Base-by-base conservation (phyloP, 1,140 invertebrate genomes). In the Yoshiicerus persimilis region DNA sequence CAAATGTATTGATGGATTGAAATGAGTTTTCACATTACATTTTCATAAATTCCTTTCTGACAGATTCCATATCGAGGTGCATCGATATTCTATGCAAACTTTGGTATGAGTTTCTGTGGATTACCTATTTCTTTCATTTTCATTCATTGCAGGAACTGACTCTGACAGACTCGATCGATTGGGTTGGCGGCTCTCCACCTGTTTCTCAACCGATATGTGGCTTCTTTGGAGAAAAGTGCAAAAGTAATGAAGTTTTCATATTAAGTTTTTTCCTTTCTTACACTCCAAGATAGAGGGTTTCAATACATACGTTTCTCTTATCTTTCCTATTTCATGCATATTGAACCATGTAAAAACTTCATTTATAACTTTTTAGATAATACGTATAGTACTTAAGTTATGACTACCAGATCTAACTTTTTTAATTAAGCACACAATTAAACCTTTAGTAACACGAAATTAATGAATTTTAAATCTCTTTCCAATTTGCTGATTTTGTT, bases 161-260 rank as follows among this genome's bases (percentile, higher is more conserved):
- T 90, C 92, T 97, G 89, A 94, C 93, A 16, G 93, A 93, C 34
- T 92, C 94, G 20, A 96, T 98, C 87, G 94, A 96, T 87, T 99
- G 98, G 97, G 93, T 96, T 27, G 93, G 94, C 32, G 94, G 94
- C 32, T 92, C 92, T n/a, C 95, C 95, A 27, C 98, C 98, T 0
- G 94, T 97, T n/a, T 97, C 97, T n/a, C 97, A 98, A 91, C 98
- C 98, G 4, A 93, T 93, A 4, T 99, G 98, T 92, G 98, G 98
- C 6, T 99, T 98, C 92, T 93, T 95, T 34, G 96, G 96, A 66
- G 97, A 98, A 93, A 97, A 98, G 93, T 98, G 98, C 91, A 95
- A 96, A 90, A 95, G 96, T 97, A 94, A 80, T 80, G 32, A 70
- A 70, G 10, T 27, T 30, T 11, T 70, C 38, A 87, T 80, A 25